Conservation (phyloP, 1,140 invertebrate species). For the Cataglyphis hispanica region DNA sequence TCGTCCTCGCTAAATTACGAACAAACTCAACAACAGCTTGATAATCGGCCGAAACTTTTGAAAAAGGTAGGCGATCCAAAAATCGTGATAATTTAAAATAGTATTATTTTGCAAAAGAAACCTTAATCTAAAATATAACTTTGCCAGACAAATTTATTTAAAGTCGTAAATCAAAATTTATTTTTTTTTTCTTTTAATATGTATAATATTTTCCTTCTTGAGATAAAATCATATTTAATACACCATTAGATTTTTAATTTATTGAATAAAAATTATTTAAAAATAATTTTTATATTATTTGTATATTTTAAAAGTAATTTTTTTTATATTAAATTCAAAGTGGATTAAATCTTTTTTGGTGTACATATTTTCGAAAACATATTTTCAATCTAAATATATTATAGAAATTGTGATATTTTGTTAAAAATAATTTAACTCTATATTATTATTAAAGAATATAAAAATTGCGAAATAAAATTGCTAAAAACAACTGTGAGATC, state of each 20-base stretch:
- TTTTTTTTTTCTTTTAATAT: no score
- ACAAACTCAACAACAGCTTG: conserved; percentile 74
- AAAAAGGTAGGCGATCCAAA: conserved; percentile 81
- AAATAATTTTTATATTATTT: no score
- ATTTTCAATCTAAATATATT: no score
- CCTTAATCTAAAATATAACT: background rate
- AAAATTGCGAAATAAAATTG: conserved; percentile 10
- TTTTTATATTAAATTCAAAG: no score
- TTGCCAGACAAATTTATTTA: conserved; percentile 20
- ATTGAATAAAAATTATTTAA: no score
- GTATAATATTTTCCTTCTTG: background rate
- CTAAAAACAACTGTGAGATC: background rate
- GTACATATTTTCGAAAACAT: no score
- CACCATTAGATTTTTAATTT: background rate
- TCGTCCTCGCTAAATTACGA: conserved; percentile 69
- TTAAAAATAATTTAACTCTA: background rate
- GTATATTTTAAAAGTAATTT: no score
- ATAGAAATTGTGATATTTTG: background rate
- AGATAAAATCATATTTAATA: background rate
- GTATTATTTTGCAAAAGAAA: conserved; percentile 9
- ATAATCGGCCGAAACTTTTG: conserved; percentile 85
- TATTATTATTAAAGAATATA: background rate
- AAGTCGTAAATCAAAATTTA: background rate
- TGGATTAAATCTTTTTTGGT: no score
- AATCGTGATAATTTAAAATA: background rate